Evolutionary conservation across 2,888 invertebrate genomes (phyloP).

Genomic region (Drosophila paucipuncta): DNA sequence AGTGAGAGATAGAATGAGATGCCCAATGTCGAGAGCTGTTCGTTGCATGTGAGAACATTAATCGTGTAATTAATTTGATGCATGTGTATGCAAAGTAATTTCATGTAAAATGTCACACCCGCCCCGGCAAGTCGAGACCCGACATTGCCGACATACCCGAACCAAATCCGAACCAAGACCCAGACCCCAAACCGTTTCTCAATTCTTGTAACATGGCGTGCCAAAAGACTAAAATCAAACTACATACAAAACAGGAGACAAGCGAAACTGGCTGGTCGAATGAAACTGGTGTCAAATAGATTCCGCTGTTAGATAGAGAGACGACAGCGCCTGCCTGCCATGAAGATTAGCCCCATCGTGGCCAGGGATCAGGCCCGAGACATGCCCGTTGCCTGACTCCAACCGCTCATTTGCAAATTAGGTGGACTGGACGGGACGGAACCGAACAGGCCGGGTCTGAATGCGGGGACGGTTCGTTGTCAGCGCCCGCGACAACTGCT

Average conservation of each 20-base stretch:
- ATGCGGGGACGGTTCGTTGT: conserved; percentile 51
- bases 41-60: conserved; percentile 83
- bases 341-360: conserved; percentile 73
- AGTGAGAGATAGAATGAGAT: conserved; percentile 9
- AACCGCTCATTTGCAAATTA: conserved; percentile 70
- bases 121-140: conserved; percentile 29
- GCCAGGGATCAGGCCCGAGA: conserved; percentile 51
- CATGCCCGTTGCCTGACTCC: conserved; percentile 31
- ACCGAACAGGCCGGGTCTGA: not conserved
- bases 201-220: conserved; percentile 49
- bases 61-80: conserved; percentile 86
- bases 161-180: conserved; percentile 14
- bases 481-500: conserved; percentile 55
- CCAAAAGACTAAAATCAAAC: conserved; percentile 74
- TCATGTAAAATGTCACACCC: conserved; percentile 83
- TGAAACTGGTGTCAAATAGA: conserved; percentile 72
- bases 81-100: conserved; percentile 85
- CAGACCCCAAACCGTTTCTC: conserved; percentile 22
- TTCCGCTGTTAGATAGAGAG: conserved; percentile 70
- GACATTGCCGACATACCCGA: conserved; percentile 1
- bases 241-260: conserved; percentile 49
- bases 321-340: conserved; percentile 60
- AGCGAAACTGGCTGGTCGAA: conserved; percentile 21
- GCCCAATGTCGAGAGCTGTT: conserved; percentile 32
- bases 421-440: conserved; percentile 41